Percentiles rank a stretch among this genome's conserved stretches.
Conservation (phyloP, 2,888 invertebrate species). For the Limnephilus marmoratus region DNA sequence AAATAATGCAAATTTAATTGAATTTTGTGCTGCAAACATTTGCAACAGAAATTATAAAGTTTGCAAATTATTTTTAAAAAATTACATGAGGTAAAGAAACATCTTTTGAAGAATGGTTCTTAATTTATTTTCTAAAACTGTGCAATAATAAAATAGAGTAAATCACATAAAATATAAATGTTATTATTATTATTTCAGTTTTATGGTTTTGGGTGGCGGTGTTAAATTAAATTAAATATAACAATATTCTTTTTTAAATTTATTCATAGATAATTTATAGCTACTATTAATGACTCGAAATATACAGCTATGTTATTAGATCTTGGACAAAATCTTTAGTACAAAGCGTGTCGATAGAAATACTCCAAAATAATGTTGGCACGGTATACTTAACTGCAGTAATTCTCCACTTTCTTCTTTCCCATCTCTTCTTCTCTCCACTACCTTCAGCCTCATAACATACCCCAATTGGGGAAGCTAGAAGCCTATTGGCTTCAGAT, state of each 20-base stretch:
- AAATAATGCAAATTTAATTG: neutral
- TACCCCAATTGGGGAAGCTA: too few relatives aligned
- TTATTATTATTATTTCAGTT: neutral
- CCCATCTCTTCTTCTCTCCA: too few relatives aligned
- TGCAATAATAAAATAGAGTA: neutral
- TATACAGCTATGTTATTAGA: conserved; percentile 24
- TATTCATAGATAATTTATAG: conserved; percentile 37
- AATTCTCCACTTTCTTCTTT: too few relatives aligned
- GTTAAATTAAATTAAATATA: conserved; percentile 42
- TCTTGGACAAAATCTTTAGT: conserved; percentile 28
- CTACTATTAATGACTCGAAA: conserved; percentile 51
- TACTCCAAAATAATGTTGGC: neutral
- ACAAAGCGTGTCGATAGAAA: neutral
- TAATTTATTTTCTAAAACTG: neutral
- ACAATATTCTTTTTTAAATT: conserved; percentile 26
- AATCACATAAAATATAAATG: neutral
- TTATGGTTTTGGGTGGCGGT: conserved; percentile 1
- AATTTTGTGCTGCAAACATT: neutral
- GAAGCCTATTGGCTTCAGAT: too few relatives aligned
- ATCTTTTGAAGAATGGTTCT: neutral
- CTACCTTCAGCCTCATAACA: too few relatives aligned
- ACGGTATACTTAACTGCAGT: neutral
- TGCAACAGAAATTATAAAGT: neutral
- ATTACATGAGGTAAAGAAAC: neutral
- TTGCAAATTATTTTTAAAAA: neutral